A percentile compares a stretch with the other conserved stretches of the same genome.
phyloP scores from a whole-genome alignment of 2,797 vertebrate species.

The Amblyraja radiata region DNA sequence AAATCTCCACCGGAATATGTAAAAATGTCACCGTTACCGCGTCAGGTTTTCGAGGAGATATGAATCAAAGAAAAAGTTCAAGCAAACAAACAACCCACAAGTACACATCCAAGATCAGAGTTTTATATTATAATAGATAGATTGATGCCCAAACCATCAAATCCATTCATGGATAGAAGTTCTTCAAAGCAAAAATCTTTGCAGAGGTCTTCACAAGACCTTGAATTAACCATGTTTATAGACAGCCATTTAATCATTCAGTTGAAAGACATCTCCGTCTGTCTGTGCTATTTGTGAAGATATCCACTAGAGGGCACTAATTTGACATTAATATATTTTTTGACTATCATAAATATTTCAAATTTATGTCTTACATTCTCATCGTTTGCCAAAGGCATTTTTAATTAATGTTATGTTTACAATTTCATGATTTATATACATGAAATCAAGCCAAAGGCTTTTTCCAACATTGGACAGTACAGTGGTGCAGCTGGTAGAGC shows the following conservation, averaged over 20 bases:
- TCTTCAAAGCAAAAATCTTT: too few species aligned
- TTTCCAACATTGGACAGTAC: neutral
- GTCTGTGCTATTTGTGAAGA: neutral
- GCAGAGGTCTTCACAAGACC: neutral
- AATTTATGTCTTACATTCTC: slow-evolving; percentile 11
- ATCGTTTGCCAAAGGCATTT: neutral
- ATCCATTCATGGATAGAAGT: neutral
- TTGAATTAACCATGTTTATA: neutral
- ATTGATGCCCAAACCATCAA: neutral
- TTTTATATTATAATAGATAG: too few species aligned
- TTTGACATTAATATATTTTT: neutral
- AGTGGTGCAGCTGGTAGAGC: too few species aligned
- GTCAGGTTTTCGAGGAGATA: too few species aligned
- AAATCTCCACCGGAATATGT: too few species aligned
- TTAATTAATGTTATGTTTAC: neutral
- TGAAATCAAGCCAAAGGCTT: neutral
- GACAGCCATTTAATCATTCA: neutral
- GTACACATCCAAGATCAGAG: too few species aligned
- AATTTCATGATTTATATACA: neutral
- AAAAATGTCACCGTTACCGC: too few species aligned
- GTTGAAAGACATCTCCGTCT: neutral
- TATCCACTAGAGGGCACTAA: slow-evolving; percentile 30
- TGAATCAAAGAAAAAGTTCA: too few species aligned
- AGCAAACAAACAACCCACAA: too few species aligned
- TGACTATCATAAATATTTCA: neutral